Conservation (phyloP, 1,140 invertebrate species). For the Doryteuthis pealeii region DNA sequence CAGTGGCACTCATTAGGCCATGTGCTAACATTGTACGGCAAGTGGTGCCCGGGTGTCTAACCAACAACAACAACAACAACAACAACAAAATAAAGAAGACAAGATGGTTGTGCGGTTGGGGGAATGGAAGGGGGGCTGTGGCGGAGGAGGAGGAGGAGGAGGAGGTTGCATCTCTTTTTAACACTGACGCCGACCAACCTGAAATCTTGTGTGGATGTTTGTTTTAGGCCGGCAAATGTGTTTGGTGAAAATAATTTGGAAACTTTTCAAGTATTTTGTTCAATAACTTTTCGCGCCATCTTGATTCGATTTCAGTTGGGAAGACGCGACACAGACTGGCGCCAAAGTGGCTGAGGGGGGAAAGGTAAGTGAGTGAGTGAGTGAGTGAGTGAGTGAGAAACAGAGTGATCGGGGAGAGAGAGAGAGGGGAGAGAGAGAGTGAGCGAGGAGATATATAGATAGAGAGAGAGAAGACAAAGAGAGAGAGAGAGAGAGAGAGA, state of each 20-base stretch:
- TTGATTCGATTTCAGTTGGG: slow-evolving; percentile 8
- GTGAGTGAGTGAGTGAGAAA: background rate
- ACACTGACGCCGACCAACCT: slow-evolving; percentile 6
- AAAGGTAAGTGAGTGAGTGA: background rate
- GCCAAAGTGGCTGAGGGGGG: background rate
- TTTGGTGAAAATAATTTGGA: slow-evolving; percentile 8
- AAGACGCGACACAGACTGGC: slow-evolving; percentile 6
- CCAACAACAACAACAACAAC: background rate
- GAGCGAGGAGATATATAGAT: background rate
- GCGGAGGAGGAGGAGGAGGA: background rate
- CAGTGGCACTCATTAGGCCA: background rate
- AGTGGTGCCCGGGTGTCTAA: slow-evolving; percentile 5
- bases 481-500: background rate
- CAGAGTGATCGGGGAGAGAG: background rate
- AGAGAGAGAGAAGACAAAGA: background rate
- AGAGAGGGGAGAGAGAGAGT: background rate
- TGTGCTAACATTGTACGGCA: background rate
- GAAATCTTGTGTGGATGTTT: slow-evolving; percentile 1
- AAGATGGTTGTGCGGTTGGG: no score
- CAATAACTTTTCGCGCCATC: slow-evolving; percentile 5
- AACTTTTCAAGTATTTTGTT: slow-evolving; percentile 10
- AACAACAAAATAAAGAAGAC: no score
- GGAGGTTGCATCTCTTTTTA: background rate
- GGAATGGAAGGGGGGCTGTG: no score
- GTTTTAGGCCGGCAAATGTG: slow-evolving; percentile 4